Evolutionary conservation across 2,797 vertebrate species (phyloP).

Genomic region (Champsocephalus gunnari): DNA sequence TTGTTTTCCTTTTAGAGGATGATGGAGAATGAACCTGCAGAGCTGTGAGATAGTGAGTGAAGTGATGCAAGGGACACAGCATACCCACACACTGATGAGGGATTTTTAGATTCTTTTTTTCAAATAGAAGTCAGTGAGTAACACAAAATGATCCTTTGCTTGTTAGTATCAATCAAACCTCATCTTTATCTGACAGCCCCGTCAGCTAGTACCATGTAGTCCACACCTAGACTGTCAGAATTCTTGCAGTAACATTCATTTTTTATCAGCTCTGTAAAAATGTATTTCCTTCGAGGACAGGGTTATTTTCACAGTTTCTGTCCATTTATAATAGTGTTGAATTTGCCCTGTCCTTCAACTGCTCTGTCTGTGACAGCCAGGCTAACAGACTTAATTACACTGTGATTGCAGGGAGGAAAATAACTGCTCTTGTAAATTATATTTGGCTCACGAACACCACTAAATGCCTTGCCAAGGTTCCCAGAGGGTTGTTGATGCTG

Average conservation of each 20-base stretch:
- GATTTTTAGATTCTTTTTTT: conserved; percentile 31
- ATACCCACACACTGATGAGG: conserved; percentile 4
- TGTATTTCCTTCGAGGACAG: conserved; percentile 26
- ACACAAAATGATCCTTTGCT: conserved; percentile 24
- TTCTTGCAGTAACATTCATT: conserved; percentile 57
- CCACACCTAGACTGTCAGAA: conserved; percentile 28
- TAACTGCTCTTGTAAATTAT: conserved; percentile 24
- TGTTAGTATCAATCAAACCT: conserved; percentile 38
- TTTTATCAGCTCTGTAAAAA: conserved; percentile 48
- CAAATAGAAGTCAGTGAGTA: conserved; percentile 21
- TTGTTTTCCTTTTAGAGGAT: conserved; percentile 1
- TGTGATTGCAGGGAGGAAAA: conserved; percentile 27
- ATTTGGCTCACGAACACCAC: conserved; percentile 17
- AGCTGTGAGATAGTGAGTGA: neutral
- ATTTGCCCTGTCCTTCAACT: conserved; percentile 17
- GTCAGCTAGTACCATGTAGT: conserved; percentile 18
- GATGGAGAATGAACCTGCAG: conserved; percentile 12
- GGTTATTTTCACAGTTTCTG: conserved; percentile 15
- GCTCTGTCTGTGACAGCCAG: conserved; percentile 22
- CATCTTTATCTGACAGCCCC: conserved; percentile 16
- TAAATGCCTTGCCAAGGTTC: conserved; percentile 2
- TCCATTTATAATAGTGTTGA: conserved; percentile 19
- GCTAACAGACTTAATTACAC: conserved; percentile 32
- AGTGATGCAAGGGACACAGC: conserved; percentile 9
- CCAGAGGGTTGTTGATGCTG: neutral